A percentile compares a stretch with the other conserved stretches of the same genome.
These are phyloP conservation scores for Halictus ligatus DNA, from an alignment of 2,888 invertebrate genomes.

Conservation along the genomic window DNA sequence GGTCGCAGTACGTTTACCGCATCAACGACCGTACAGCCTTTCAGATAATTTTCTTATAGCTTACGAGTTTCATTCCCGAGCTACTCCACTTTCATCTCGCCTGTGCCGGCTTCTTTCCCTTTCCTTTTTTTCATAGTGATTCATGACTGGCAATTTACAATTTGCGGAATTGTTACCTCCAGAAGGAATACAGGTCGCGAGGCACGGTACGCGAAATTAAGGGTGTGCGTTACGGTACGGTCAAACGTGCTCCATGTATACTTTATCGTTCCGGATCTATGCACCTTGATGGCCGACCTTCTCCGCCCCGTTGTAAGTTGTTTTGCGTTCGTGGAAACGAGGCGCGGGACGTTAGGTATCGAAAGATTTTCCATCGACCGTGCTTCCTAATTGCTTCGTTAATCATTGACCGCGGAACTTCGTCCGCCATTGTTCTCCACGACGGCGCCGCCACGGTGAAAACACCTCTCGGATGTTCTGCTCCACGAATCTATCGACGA, in stretches of 20 bases:
- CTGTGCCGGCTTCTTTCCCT: neutral
- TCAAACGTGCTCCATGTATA: conserved; percentile 26
- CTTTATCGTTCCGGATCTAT: conserved; percentile 25
- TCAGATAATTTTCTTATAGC: conserved; percentile 21
- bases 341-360: neutral
- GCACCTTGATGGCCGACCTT: conserved; percentile 20
- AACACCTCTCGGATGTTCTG: too few relatives aligned
- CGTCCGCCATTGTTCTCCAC: neutral
- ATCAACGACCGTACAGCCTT: neutral
- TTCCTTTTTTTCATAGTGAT: too few relatives aligned
- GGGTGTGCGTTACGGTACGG: neutral
- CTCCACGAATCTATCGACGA: neutral
- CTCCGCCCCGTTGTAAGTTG: neutral
- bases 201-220: conserved; percentile 30
- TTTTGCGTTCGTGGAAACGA: conserved; percentile 12
- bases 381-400: neutral
- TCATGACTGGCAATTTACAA: neutral
- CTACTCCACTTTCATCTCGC: conserved; percentile 2
- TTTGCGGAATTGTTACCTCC: neutral
- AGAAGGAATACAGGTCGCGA: conserved; percentile 21
- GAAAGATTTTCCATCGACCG: conserved; percentile 27
- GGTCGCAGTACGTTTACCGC: neutral
- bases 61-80: neutral
- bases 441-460: too few relatives aligned
- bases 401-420: neutral